Conservation (phyloP, 2,113 vertebrate species). For the Syrrhaptes paradoxus region DNA sequence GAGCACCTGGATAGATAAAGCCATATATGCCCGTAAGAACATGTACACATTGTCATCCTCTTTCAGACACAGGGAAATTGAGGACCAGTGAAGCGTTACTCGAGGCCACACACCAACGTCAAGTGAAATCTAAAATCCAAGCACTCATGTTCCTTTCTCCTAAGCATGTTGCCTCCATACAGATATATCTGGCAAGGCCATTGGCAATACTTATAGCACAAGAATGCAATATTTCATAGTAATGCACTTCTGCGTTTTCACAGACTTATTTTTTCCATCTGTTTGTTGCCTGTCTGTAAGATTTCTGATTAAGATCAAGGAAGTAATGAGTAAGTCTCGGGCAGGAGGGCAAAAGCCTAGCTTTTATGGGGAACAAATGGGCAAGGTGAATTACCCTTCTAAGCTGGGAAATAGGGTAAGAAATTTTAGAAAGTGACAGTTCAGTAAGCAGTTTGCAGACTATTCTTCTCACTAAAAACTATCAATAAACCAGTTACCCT, state of each 20-base stretch:
- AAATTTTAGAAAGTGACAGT: conserved; percentile 12
- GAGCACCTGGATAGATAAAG: background rate
- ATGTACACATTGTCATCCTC: background rate
- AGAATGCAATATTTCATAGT: conserved; percentile 43
- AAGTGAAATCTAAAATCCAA: conserved; percentile 14
- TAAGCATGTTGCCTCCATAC: background rate
- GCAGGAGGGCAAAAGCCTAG: background rate
- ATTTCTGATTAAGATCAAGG: conserved; percentile 43
- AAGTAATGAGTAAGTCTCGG: conserved; percentile 30
- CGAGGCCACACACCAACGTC: background rate
- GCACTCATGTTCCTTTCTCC: conserved; percentile 12
- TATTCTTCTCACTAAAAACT: background rate
- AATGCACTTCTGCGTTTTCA: background rate
- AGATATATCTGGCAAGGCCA: background rate
- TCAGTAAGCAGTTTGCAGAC: background rate
- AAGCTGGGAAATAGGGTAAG: background rate
- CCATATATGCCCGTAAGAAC: background rate
- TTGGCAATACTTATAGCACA: background rate
- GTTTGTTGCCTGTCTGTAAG: conserved; percentile 14
- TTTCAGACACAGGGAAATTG: background rate
- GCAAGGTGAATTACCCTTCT: background rate
- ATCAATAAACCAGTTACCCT: background rate
- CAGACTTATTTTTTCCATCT: conserved; percentile 33
- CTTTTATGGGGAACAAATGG: conserved; percentile 33
- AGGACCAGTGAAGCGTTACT: background rate